These are phyloP conservation scores for Morone saxatilis DNA, from an alignment of 2,113 vertebrate genomes.

Conservation along the genomic window DNA sequence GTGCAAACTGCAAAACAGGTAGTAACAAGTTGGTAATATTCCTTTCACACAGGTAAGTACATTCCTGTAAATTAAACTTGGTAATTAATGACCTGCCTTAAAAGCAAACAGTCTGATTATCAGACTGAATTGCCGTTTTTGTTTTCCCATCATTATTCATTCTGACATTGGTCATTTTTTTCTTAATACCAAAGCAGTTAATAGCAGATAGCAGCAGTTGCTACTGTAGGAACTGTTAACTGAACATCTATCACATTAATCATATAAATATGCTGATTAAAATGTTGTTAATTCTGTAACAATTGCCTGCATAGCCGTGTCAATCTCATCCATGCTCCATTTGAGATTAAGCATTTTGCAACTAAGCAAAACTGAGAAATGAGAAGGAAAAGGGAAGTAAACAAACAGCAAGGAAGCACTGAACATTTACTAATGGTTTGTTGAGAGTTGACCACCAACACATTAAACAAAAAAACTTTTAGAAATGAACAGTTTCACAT, in stretches of 20 bases:
- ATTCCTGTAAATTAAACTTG: not conserved
- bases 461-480: not conserved
- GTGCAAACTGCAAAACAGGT: not conserved
- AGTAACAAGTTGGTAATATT: too few relatives aligned
- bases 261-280: not conserved
- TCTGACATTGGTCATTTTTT: not conserved
- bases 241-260: not conserved
- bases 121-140: not conserved
- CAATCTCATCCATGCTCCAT: not conserved
- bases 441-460: not conserved
- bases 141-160: not conserved
- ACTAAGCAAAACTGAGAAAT: not conserved
- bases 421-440: not conserved
- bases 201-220: not conserved
- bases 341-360: not conserved
- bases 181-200: not conserved
- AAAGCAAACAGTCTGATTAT: not conserved
- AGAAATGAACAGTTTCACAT: not conserved
- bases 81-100: not conserved
- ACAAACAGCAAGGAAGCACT: not conserved
- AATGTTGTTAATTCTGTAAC: not conserved
- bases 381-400: too few relatives aligned
- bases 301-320: not conserved
- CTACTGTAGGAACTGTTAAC: not conserved
- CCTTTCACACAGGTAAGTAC: not conserved